Evolutionary conservation across 2,888 invertebrate species (phyloP), one percentile per base, ranked within the genome.

Genomic region (Scaptomyza caliginosa): DNA sequence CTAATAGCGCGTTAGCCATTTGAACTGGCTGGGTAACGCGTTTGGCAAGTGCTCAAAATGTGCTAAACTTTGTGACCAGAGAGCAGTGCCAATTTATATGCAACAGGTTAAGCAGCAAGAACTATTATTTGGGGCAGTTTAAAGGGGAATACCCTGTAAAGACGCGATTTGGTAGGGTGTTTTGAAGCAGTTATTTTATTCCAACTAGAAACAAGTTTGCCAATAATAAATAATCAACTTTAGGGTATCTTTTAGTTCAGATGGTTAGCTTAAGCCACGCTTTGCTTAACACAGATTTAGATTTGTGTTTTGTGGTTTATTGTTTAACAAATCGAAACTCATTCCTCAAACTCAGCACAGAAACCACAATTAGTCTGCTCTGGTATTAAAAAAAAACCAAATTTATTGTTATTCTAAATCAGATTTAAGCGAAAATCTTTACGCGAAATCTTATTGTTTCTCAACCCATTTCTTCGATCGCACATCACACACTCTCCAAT

Each of bases 61-160:
- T 89, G 89, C 88, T 89, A 85, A 89, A 67, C 88, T 74, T 64
- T 55, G 51, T 36, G 38, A 69, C 60, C 80, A 67, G 46, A 67
- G 39, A 59, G 58, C 76, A 49, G 30, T 66, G 75, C 68, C 68
- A 58, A 68, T 88, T 88, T 88, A 89, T 88, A 84, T 72, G 51
- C 39, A 73, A 73, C 63, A 45, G 28, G 36, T 38, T 48, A 24
- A 7, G 13, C 38, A 19, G 1, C 28, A 13, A 10, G 24, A 40
- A 21, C 34, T 24, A 21, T 45, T 16, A 45, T 30, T 30, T 1
- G 19, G 30, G 38, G 19, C 28, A 43, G 28, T 43, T 36, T 57
- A 10, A 13, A n/a, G n/a, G 17, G 11, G 19, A 26, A 38, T 58
- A 16, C 59, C 45, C 45, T 30, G 24, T 24, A 10, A 16, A 2